Conservation (phyloP, 2,113 vertebrate genomes). For the Ancistrus triradiatus region DNA sequence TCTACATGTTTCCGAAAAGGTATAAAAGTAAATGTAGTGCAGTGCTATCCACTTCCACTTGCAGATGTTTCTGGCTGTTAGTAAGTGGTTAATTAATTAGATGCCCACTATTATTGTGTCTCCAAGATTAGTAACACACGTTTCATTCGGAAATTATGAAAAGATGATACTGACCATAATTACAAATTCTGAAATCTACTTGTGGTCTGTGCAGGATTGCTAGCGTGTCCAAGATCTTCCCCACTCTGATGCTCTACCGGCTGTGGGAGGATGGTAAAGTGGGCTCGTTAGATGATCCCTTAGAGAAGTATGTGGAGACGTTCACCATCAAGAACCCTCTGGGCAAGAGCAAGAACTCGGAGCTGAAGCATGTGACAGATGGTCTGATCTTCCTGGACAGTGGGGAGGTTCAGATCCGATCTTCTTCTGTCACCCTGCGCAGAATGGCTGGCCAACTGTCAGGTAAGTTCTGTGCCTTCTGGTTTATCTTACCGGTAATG, state of each 20-base stretch:
- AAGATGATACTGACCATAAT: no score
- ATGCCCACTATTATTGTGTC: no score
- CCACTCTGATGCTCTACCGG: slow-evolving; percentile 86
- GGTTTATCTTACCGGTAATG: no score
- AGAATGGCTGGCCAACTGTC: slow-evolving; percentile 87
- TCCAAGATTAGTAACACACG: no score
- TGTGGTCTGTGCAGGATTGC: slow-evolving; percentile 77
- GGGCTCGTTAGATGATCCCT: slow-evolving; percentile 80
- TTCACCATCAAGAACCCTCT: slow-evolving; percentile 88
- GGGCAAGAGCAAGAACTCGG: slow-evolving; percentile 60
- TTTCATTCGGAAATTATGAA: no score
- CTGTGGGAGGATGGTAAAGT: slow-evolving; percentile 87
- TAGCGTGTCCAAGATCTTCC: slow-evolving; percentile 90
- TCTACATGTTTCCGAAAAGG: no score
- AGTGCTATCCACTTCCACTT: no score
- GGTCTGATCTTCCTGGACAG: slow-evolving; percentile 76
- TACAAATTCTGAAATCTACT: no score
- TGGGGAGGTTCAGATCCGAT: slow-evolving; percentile 64
- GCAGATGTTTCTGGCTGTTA: no score
- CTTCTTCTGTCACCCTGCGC: slow-evolving; percentile 75
- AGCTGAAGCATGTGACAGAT: slow-evolving; percentile 70
- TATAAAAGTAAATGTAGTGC: no score
- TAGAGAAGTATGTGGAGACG: slow-evolving; percentile 76
- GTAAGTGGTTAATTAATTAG: no score
- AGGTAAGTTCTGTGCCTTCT: slow-evolving; percentile 46